Evolutionary conservation across 2,113 vertebrate species (phyloP), one percentile per base, ranked within the genome.

Genomic region (Micromys minutus): DNA sequence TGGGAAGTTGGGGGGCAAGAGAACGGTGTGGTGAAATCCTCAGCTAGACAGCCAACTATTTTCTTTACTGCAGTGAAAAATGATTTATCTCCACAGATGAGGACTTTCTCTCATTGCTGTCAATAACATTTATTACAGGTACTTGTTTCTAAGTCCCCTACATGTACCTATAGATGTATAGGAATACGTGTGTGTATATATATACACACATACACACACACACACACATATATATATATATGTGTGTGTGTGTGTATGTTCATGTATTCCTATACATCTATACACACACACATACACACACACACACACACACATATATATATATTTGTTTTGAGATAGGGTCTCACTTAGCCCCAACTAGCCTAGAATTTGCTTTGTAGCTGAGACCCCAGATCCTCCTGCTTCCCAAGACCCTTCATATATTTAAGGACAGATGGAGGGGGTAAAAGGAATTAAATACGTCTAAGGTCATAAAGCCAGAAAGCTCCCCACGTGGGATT

Each of bases 401-500:
- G 42, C 17, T 31, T 86, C 81, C 59, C 59, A 47, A 47, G 59
- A 19, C 22, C 47, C 52, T 67, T 21, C 15, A 52, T 52, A 52
- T 52, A 52, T 52, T 52, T 52, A 52, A 52, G 50, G 50, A 52
- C 50, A 52, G 50, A n/a, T n/a, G n/a, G n/a, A n/a, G n/a, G n/a
- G n/a, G n/a, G 0, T n/a, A 4, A 2, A 0, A 0, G 39, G 0
- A 1, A 5, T 45, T 45, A 39, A 93, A 81, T n/a, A n/a, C 76
- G 10, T 47, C 42, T 50, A 50, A 86, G 31, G 7, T 39, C 91
- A 85, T 11, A 75, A 47, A 26, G 19, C 9, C 50, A 75, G 72
- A 71, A 90, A 81, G 21, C 31, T 90, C 47, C 74, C 36, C 47
- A 36, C 84, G 31, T 91, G 47, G 57, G 42, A 45, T 15, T 89